Conservation (phyloP, 2,888 invertebrate species). For the Acrocera orbiculus region DNA sequence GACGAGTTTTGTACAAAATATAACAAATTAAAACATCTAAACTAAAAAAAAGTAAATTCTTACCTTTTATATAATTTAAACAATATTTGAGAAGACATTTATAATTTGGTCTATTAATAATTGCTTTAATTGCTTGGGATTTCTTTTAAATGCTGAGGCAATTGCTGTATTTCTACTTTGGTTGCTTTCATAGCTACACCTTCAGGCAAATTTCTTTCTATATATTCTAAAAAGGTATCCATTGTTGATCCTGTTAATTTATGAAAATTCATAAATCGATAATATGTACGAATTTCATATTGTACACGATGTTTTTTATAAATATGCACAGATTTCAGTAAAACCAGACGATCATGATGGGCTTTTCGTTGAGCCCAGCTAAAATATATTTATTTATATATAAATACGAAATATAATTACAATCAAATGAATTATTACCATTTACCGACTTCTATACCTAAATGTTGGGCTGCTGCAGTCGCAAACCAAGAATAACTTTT, state of each 20-base stretch:
- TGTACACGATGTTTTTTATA: constrained; percentile 89
- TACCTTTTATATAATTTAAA: no score
- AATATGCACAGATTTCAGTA: constrained; percentile 76
- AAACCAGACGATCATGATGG: constrained; percentile 55
- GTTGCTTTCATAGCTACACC: constrained; percentile 87
- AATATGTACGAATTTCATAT: constrained; percentile 90
- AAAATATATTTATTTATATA: constrained; percentile 21
- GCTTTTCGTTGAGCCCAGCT: constrained; percentile 61
- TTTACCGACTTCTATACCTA: constrained; percentile 58
- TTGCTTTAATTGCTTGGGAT: constrained; percentile 21
- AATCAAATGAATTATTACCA: constrained; percentile 32
- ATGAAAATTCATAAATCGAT: constrained; percentile 62
- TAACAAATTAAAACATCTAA: no score
- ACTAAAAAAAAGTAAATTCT: no score
- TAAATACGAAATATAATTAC: background rate
- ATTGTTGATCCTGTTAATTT: constrained; percentile 88
- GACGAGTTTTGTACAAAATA: no score
- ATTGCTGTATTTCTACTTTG: constrained; percentile 44
- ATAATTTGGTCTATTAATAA: no score
- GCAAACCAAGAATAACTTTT: constrained; percentile 79
- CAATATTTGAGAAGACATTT: no score
- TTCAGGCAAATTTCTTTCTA: constrained; percentile 92
- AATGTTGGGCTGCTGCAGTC: constrained; percentile 57
- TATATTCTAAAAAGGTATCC: constrained; percentile 88
- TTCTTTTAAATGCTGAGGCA: constrained; percentile 38